Percentiles rank a stretch among this genome's conserved stretches.
phyloP scores from a whole-genome alignment of 64 coral and sea anemone species.

The Trachythela sp. region DNA sequence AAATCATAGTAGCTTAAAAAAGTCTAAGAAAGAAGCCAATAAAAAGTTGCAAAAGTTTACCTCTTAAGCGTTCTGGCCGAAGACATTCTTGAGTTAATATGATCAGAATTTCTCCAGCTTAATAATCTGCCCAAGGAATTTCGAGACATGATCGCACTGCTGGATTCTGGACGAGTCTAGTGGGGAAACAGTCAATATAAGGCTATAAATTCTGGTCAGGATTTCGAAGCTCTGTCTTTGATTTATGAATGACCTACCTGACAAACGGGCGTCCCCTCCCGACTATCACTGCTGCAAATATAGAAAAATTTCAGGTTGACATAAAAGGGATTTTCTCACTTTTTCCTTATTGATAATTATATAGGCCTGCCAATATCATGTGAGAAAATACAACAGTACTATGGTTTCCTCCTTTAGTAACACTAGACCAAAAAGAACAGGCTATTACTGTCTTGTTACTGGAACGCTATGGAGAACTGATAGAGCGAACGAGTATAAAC shows the following conservation, averaged over 20 bases:
- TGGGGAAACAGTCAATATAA: neutral
- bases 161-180: neutral
- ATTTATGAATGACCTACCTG: neutral
- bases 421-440: too few relatives aligned
- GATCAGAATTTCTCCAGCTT: neutral
- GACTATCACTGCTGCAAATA: slow-evolving; percentile 7
- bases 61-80: neutral
- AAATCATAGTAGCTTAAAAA: neutral
- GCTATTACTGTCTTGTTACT: too few relatives aligned
- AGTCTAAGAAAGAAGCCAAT: neutral
- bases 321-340: neutral
- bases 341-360: too few relatives aligned
- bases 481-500: too few relatives aligned
- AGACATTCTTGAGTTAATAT: slow-evolving; percentile 19
- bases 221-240: too few relatives aligned
- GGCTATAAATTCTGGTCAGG: too few relatives aligned
- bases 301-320: neutral
- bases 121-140: neutral
- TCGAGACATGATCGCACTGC: neutral
- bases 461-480: too few relatives aligned
- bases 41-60: neutral
- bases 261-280: neutral
- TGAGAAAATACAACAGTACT: too few relatives aligned
- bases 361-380: too few relatives aligned
- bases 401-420: too few relatives aligned